Conservation (phyloP, 2,888 invertebrate genomes). For the Lamellibrachia columna region DNA sequence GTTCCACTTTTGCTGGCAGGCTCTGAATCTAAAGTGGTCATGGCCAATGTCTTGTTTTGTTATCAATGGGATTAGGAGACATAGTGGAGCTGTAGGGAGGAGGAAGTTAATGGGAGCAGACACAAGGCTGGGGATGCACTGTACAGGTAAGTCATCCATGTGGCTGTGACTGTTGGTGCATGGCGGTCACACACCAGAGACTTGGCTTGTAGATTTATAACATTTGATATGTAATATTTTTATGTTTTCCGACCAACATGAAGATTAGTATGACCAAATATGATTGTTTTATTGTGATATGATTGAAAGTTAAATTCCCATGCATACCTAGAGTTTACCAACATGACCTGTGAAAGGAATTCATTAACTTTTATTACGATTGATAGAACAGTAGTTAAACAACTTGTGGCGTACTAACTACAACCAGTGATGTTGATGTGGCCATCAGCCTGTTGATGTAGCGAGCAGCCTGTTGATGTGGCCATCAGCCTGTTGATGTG, state of each 20-base stretch:
- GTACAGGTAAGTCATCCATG: background rate
- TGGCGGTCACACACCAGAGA: background rate
- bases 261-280: background rate
- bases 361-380: background rate
- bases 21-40: conserved; percentile 8
- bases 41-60: background rate
- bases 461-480: background rate
- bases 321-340: background rate
- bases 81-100: background rate
- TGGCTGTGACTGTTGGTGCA: background rate
- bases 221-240: background rate
- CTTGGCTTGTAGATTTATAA: background rate
- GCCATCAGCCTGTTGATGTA: background rate
- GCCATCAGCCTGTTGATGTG: background rate
- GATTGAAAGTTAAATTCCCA: background rate
- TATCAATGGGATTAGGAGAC: background rate
- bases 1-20: background rate
- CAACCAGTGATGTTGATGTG: background rate
- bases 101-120: background rate
- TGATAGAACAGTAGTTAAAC: background rate
- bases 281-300: too few species aligned
- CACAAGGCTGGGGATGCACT: background rate
- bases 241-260: background rate
- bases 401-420: background rate
- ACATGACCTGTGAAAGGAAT: background rate